A percentile compares a stretch with the other conserved stretches of the same genome.
Conservation (phyloP, 2,113 vertebrate genomes). For the Lipophrys pholis region DNA sequence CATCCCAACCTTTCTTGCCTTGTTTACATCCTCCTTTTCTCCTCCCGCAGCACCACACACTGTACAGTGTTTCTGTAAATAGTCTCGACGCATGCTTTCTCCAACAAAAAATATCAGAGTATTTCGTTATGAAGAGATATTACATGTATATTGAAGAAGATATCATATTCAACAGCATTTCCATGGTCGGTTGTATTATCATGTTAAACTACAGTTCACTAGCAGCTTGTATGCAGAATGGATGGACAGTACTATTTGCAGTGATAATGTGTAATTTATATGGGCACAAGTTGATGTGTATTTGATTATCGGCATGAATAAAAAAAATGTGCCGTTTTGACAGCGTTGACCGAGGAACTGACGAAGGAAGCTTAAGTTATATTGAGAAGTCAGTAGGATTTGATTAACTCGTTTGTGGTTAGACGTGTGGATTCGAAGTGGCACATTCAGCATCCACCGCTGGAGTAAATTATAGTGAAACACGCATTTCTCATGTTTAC, state of each 20-base stretch:
- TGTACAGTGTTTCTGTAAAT: slow-evolving; percentile 80
- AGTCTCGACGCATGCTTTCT: slow-evolving; percentile 82
- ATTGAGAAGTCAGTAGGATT: not conserved
- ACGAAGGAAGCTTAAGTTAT: slow-evolving; percentile 12
- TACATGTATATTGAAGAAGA: slow-evolving; percentile 61
- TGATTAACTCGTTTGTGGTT: not conserved
- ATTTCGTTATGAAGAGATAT: slow-evolving; percentile 71
- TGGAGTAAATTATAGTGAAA: slow-evolving; percentile 5
- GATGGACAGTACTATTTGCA: slow-evolving; percentile 29
- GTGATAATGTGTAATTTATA: slow-evolving; percentile 10
- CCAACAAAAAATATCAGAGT: slow-evolving; percentile 73
- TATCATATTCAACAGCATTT: slow-evolving; percentile 49
- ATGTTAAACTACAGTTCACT: slow-evolving; percentile 42
- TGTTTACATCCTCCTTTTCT: not conserved
- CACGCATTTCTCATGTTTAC: slow-evolving; percentile 53
- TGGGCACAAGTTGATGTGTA: not conserved
- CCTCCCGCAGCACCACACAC: slow-evolving; percentile 40
- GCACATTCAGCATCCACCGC: not conserved
- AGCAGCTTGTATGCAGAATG: slow-evolving; percentile 24
- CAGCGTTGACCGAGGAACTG: slow-evolving; percentile 11
- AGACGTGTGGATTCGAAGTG: not conserved
- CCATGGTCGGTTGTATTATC: slow-evolving; percentile 42
- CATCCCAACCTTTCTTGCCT: not conserved
- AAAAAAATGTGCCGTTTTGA: slow-evolving; percentile 26
- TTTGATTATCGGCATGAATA: not conserved